Percentiles rank a stretch among this genome's conserved stretches.
Conservation (phyloP, 1,140 invertebrate species). For the Reticulitermes speratus region DNA sequence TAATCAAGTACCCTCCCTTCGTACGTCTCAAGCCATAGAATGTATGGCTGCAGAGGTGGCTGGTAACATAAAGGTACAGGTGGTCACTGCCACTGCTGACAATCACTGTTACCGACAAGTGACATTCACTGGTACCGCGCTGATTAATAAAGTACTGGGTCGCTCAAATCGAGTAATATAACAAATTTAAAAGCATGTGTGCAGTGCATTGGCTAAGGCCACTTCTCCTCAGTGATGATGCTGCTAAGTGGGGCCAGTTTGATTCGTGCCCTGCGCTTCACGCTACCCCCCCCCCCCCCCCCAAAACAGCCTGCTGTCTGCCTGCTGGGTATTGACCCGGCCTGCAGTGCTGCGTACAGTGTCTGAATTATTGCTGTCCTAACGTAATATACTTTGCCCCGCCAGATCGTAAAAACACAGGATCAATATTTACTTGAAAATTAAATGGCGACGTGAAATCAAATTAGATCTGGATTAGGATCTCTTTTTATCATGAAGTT, state of each 20-base stretch:
- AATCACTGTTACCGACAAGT: no score
- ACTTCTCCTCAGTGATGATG: not conserved
- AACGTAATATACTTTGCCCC: not conserved
- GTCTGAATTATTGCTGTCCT: not conserved
- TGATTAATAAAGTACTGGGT: no score
- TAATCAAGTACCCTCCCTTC: no score
- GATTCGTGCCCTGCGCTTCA: not conserved
- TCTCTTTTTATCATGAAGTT: not conserved
- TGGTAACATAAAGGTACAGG: no score
- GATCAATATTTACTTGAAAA: not conserved
- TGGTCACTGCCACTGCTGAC: no score
- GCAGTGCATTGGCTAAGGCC: not conserved
- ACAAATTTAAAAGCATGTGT: not conserved
- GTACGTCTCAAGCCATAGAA: no score
- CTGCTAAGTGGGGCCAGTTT: not conserved
- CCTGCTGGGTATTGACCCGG: constrained; percentile 2
- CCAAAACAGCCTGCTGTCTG: not conserved
- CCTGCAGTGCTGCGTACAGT: not conserved
- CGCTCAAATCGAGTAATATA: no score
- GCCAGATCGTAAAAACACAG: not conserved
- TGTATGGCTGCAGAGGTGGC: no score
- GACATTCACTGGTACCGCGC: no score
- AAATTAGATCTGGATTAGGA: not conserved
- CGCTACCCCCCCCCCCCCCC: no score
- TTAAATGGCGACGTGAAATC: not conserved